phyloP scores from a whole-genome alignment of 2,797 vertebrate genomes.

The Coluber constrictor region DNA sequence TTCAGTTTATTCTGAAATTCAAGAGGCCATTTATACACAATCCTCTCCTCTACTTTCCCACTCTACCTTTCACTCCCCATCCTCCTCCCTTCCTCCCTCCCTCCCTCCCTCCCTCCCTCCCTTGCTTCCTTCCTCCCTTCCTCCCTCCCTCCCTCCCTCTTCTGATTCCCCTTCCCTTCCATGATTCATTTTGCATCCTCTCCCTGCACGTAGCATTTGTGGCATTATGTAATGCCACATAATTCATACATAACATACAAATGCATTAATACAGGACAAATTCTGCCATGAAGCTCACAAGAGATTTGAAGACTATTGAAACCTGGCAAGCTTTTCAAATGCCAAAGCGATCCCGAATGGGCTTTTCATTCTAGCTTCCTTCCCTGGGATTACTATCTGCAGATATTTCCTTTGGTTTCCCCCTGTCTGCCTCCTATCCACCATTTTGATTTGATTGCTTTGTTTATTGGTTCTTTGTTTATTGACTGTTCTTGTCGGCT shows the following conservation, averaged over 20 bases:
- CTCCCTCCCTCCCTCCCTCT: rapidly evolving
- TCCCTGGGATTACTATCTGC: background rate
- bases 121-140: too few relatives aligned
- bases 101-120: too few relatives aligned
- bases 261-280: too few relatives aligned
- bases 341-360: too few relatives aligned
- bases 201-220: background rate
- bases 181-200: background rate
- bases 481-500: background rate
- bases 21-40: background rate
- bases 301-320: too few relatives aligned
- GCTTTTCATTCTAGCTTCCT: too few relatives aligned
- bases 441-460: background rate
- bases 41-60: too few relatives aligned
- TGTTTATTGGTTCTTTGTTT: background rate
- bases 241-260: too few relatives aligned
- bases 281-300: too few relatives aligned
- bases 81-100: background rate
- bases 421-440: background rate
- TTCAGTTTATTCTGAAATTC: background rate
- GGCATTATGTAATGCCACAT: too few relatives aligned
- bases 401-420: background rate
- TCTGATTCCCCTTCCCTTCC: background rate
- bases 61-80: too few relatives aligned
- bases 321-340: too few relatives aligned